Percentiles rank a stretch among this genome's conserved stretches.
Conservation (phyloP, 1,140 invertebrate species). For the Pachyrhynchus sulphureomaculatus region DNA sequence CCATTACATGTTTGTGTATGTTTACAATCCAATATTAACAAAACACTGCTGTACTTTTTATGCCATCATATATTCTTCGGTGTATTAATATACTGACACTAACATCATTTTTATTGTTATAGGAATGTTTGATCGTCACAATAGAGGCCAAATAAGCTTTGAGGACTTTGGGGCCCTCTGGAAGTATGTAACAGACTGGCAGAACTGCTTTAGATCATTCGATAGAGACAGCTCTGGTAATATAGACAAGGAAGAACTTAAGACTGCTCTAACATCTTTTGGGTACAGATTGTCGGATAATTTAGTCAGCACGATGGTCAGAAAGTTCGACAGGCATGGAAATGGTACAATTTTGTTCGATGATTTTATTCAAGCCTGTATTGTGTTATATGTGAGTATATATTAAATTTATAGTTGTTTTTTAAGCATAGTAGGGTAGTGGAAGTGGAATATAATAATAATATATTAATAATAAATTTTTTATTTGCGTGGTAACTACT, state of each 20-base stretch:
- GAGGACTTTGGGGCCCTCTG: conserved; percentile 93
- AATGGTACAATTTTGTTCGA: conserved; percentile 92
- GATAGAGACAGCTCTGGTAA: conserved; percentile 95
- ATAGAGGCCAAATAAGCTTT: conserved; percentile 88
- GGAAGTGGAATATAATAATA: too few relatives aligned
- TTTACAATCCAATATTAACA: too few relatives aligned
- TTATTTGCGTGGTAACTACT: too few relatives aligned
- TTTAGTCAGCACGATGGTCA: conserved; percentile 79
- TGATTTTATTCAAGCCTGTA: conserved; percentile 97
- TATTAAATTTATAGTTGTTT: not conserved
- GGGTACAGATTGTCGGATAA: conserved; percentile 87
- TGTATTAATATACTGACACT: not conserved
- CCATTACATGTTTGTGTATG: too few relatives aligned
- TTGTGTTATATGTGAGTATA: conserved; percentile 85
- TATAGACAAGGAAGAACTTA: conserved; percentile 89
- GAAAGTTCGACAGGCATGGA: conserved; percentile 94
- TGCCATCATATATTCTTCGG: not conserved
- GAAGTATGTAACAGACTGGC: conserved; percentile 98
- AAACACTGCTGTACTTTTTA: not conserved
- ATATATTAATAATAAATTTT: too few relatives aligned
- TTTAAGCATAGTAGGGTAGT: too few relatives aligned
- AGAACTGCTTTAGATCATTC: conserved; percentile 91
- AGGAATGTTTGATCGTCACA: conserved; percentile 97
- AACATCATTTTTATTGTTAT: conserved; percentile 31
- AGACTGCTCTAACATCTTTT: conserved; percentile 87